phyloP scores from a whole-genome alignment of 2,888 invertebrate genomes.

The Drosophila barbarae region DNA sequence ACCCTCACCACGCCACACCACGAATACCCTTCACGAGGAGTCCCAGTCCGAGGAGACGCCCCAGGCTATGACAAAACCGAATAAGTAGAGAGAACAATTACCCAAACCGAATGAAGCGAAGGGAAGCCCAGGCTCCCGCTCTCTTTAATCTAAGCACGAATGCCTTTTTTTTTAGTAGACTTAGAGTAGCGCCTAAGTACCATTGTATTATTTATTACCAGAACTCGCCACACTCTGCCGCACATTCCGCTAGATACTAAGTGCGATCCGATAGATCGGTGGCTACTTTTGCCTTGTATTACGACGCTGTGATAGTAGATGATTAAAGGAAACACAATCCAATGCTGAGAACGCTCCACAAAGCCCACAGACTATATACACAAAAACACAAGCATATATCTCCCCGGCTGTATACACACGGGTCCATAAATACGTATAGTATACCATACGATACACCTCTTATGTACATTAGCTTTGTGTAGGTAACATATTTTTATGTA shows the following conservation, averaged over 20 bases:
- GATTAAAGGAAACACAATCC: constrained; percentile 32
- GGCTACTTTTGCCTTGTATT: constrained; percentile 61
- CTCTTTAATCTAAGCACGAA: not conserved
- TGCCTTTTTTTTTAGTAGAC: not conserved
- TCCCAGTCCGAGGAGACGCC: not conserved
- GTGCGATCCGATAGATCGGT: constrained; percentile 21
- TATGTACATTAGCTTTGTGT: constrained; percentile 10
- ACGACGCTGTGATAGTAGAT: constrained; percentile 65
- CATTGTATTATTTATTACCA: constrained; percentile 36
- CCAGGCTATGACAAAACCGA: constrained; percentile 33
- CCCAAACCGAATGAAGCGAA: constrained; percentile 9
- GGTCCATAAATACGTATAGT: not conserved
- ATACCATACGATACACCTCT: not conserved
- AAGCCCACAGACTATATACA: constrained; percentile 21
- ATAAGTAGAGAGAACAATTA: constrained; percentile 15
- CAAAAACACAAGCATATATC: not conserved
- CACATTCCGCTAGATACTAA: constrained; percentile 37
- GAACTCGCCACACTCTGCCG: constrained; percentile 37
- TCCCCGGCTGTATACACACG: constrained; percentile 12
- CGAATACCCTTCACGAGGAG: constrained; percentile 12
- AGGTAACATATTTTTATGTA: constrained; percentile 10
- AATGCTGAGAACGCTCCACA: constrained; percentile 22
- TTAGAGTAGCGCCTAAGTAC: constrained; percentile 14
- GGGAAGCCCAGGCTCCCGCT: not conserved
- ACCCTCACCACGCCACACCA: constrained; percentile 8